Conservation (phyloP, 2,113 vertebrate species). For the Macaca mulatta region DNA sequence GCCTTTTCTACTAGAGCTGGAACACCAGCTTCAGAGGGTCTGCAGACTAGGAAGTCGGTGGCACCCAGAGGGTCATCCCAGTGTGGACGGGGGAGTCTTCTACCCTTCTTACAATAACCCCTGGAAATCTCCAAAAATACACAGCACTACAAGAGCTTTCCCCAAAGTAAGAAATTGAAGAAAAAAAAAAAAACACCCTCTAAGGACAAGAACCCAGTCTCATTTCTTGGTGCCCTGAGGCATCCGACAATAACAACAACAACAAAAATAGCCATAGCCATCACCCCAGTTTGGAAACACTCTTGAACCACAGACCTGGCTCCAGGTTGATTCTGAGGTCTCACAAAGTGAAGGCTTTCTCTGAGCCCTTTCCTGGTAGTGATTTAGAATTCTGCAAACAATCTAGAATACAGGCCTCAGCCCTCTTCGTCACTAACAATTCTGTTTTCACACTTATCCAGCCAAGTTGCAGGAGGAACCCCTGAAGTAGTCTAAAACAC, state of each 20-base stretch:
- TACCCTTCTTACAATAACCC: neutral
- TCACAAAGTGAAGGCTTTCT: neutral
- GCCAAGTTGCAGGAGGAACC: slow-evolving; percentile 6
- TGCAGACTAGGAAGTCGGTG: neutral
- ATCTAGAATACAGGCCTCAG: neutral
- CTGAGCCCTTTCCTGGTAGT: neutral
- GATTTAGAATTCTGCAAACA: slow-evolving; percentile 19
- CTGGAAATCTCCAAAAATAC: neutral
- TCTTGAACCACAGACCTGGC: neutral
- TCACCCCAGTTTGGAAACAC: neutral
- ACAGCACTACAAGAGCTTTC: neutral
- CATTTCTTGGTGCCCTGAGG: too few species aligned
- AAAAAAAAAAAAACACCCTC: neutral
- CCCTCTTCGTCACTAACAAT: neutral
- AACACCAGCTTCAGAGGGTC: neutral
- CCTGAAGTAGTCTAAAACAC: neutral
- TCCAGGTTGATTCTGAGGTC: neutral
- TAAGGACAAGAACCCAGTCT: neutral
- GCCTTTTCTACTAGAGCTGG: neutral
- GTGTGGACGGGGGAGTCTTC: accelerated
- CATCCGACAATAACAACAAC: neutral
- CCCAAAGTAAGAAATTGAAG: neutral
- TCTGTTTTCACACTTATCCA: neutral
- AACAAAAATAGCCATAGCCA: neutral
- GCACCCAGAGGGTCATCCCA: accelerated